phyloP scores from a whole-genome alignment of 92 coral and sea anemone genomes.

The Porites divaricata region DNA sequence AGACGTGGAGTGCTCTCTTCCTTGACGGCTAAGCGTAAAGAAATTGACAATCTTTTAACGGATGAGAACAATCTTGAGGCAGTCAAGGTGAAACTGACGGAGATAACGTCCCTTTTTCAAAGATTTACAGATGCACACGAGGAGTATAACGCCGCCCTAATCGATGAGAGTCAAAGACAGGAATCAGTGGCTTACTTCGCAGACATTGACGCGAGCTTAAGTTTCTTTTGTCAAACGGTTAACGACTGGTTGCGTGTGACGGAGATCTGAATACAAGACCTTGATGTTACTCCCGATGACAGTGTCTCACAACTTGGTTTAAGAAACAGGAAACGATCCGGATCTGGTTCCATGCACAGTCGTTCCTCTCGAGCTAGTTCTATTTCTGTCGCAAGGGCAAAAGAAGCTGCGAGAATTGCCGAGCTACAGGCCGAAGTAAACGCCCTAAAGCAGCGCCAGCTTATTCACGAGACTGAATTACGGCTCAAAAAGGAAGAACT shows the following conservation, averaged over 20 bases:
- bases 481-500: too few species aligned
- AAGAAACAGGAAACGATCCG: not conserved
- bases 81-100: not conserved
- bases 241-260: conserved; percentile 3
- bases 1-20: conserved; percentile 1
- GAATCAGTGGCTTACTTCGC: not conserved
- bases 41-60: not conserved
- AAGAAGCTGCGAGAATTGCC: not conserved
- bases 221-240: not conserved
- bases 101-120: not conserved
- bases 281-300: not conserved
- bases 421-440: not conserved
- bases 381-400: not conserved
- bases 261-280: not conserved
- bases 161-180: not conserved
- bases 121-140: not conserved
- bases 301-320: not conserved
- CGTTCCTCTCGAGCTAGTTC: not conserved
- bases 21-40: not conserved
- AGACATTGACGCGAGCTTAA: not conserved
- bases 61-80: conserved; percentile 5
- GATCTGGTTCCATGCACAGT: not conserved
- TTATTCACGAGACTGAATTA: not conserved
- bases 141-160: not conserved
- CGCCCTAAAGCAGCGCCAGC: not conserved